phyloP scores from a whole-genome alignment of 2,113 vertebrate species.

The Tyto alba region DNA sequence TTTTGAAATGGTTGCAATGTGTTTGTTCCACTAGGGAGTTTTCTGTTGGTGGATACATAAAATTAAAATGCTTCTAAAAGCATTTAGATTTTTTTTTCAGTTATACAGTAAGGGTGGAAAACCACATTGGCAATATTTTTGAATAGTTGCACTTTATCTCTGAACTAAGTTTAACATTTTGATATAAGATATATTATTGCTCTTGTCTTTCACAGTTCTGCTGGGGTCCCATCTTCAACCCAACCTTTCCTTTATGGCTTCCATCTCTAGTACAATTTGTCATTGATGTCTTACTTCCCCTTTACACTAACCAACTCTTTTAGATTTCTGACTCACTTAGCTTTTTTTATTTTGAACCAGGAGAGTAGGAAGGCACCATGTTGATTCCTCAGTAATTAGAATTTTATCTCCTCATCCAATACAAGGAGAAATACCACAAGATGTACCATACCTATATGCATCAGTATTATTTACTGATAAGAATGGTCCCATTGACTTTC shows the following conservation, averaged over 20 bases:
- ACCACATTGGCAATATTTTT: neutral
- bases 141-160: neutral
- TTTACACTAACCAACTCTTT: neutral
- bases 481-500: neutral
- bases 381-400: neutral
- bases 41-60: neutral
- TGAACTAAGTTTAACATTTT: neutral
- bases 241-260: neutral
- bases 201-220: neutral
- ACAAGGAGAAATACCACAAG: neutral
- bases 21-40: neutral
- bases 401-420: neutral
- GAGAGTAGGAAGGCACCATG: neutral
- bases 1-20: neutral
- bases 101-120: neutral
- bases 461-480: neutral
- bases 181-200: neutral
- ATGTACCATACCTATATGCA: neutral
- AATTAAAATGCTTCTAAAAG: neutral
- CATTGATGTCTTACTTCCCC: neutral
- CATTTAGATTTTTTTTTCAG: neutral
- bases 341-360: neutral
- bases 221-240: neutral
- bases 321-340: neutral
- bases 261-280: neutral